Evolutionary conservation across 1,140 invertebrate genomes (phyloP), one percentile per base, ranked within the genome.

Genomic region (Muscidifurax raptorellus): DNA sequence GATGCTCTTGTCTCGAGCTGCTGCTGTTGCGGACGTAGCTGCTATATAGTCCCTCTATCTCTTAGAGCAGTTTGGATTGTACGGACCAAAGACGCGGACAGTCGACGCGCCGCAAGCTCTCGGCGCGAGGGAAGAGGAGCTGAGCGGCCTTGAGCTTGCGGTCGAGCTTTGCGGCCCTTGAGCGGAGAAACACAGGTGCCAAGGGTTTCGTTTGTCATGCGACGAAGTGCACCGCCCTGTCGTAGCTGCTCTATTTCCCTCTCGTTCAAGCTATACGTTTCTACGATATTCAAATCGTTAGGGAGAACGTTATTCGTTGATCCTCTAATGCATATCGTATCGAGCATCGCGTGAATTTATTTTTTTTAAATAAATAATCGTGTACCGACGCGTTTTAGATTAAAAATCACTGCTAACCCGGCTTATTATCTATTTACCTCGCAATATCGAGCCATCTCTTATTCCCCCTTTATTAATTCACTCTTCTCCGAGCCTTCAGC

Each of bases 1-100:
- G 78, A 80, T 80, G 32, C 32, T 27, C n/a, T 27, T 64, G 64
- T 44, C 28, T 4, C 77, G 28, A n/a, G 27, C 27, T 78, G 52
- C 76, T 32, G 32, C 32, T 74, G 18, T 7, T 74, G 28, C 36
- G 72, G 27, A 28, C 67, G 12, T 71, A 71, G 1, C 10, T 28
- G 7, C 36, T 59, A 22, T 59, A 9, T 59, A 18, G 4, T 5
- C 6, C 22, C 22, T 59, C 52, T n/a, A 7, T n/a, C 47, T 52
- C 18, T 52, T 22, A 13, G 6, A 18, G 18, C 52, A 59, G 52
- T 59, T 18, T 59, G 18, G 52, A n/a, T 59, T 59, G 15, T n/a
- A 59, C 52, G 71, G 2, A 32, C 4, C 7, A n/a, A 27, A 75
- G 72, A 75, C 18, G 36, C 36, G 22, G 36, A 44, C 72, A 74